These are phyloP conservation scores for Laticauda laticaudata DNA, from an alignment of 2,113 vertebrate genomes.

Conservation along the genomic window DNA sequence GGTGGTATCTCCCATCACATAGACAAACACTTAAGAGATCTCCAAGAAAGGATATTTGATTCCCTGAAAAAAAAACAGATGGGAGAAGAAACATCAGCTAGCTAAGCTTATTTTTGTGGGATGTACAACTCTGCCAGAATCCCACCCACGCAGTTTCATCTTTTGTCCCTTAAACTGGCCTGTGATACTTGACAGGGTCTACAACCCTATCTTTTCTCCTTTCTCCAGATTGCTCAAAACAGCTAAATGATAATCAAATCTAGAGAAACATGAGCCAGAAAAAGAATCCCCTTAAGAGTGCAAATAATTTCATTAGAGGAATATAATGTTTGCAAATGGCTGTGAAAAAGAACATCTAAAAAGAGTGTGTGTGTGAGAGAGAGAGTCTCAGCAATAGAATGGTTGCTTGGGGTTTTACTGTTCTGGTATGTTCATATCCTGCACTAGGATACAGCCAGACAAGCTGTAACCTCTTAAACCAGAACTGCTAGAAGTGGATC, in stretches of 20 bases:
- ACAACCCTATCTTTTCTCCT: neutral
- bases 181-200: neutral
- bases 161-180: neutral
- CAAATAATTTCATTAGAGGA: neutral
- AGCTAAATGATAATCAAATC: neutral
- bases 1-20: slow-evolving; percentile 67
- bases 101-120: slow-evolving; percentile 12
- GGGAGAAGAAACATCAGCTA: neutral
- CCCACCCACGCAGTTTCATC: neutral
- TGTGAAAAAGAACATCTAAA: neutral
- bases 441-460: neutral
- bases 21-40: slow-evolving; percentile 68
- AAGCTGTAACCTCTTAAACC: neutral
- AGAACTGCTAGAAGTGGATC: neutral
- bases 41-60: slow-evolving; percentile 45
- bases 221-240: neutral
- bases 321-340: neutral
- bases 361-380: too few relatives aligned
- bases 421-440: neutral
- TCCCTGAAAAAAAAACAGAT: slow-evolving; percentile 44
- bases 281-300: neutral
- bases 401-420: neutral
- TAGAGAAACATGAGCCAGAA: neutral
- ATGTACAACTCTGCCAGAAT: neutral
- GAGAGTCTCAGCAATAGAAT: neutral